phyloP scores from a whole-genome alignment of 2,113 vertebrate genomes.

The Malurus cyaneus region DNA sequence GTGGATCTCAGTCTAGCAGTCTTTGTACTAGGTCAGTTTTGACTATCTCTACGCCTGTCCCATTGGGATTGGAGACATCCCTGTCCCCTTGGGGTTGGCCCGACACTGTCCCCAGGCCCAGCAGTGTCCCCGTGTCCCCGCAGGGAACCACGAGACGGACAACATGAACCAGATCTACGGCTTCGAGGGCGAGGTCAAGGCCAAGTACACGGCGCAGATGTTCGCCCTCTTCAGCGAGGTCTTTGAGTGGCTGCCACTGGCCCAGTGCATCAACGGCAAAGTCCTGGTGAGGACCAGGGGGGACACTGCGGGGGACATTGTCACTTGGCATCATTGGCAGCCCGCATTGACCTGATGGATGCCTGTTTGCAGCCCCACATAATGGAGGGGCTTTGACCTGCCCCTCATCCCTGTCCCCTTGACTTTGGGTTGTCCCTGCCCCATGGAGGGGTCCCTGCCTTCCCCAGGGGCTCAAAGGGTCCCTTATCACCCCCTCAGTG shows the following conservation, averaged over 20 bases:
- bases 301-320: neutral
- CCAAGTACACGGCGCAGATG: neutral
- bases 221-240: neutral
- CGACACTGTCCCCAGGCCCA: neutral
- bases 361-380: too few relatives aligned
- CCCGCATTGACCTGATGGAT: accelerated
- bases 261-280: conserved; percentile 89
- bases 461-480: too few relatives aligned
- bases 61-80: neutral
- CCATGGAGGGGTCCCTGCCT: too few relatives aligned
- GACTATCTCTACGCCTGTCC: neutral
- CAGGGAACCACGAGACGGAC: conserved; percentile 96
- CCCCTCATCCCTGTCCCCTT: too few relatives aligned
- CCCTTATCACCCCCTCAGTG: too few relatives aligned
- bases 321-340: neutral
- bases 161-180: neutral
- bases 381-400: too few relatives aligned
- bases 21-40: neutral
- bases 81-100: neutral
- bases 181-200: neutral
- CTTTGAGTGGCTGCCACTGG: neutral
- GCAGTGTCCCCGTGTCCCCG: neutral
- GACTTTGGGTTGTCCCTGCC: too few relatives aligned
- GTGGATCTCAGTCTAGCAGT: too few relatives aligned
- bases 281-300: conserved; percentile 78